These are phyloP conservation scores for Parapristionchus giblindavisi DNA, from an alignment of 2,888 invertebrate genomes.

Conservation along the genomic window DNA sequence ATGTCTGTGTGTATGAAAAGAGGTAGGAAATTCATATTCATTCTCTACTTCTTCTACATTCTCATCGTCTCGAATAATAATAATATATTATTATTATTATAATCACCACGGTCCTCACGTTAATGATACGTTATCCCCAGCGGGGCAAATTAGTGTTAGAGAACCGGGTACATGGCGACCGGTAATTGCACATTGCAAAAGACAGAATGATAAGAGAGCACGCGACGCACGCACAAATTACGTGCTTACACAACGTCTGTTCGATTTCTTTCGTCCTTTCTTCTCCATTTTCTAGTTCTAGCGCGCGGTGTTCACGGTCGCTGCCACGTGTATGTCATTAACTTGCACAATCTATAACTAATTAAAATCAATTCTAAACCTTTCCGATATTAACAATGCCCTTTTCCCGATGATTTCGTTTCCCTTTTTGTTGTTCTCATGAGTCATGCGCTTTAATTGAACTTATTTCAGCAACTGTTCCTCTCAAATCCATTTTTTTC, in stretches of 20 bases:
- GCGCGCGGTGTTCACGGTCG: neutral
- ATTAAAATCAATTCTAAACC: neutral
- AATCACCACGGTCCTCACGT: neutral
- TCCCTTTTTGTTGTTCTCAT: neutral
- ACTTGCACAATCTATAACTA: neutral
- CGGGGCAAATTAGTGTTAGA: no score
- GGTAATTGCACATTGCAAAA: neutral
- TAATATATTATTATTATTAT: neutral
- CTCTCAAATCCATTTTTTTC: neutral
- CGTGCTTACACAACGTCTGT: constrained; percentile 1
- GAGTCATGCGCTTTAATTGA: neutral
- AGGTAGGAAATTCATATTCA: no score
- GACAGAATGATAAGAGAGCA: neutral
- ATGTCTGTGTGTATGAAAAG: no score
- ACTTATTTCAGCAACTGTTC: neutral
- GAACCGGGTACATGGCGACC: constrained; percentile 6
- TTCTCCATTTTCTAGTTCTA: constrained; percentile 26
- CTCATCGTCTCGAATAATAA: no score
- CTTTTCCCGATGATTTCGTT: neutral
- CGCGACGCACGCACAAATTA: constrained; percentile 7
- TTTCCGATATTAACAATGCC: neutral
- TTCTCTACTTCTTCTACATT: no score
- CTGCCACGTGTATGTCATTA: neutral
- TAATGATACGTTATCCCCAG: constrained; percentile 4
- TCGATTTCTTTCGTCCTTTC: constrained; percentile 19